Evolutionary conservation across 2,113 vertebrate genomes (phyloP).

Genomic region (Cisticola juncidis): DNA sequence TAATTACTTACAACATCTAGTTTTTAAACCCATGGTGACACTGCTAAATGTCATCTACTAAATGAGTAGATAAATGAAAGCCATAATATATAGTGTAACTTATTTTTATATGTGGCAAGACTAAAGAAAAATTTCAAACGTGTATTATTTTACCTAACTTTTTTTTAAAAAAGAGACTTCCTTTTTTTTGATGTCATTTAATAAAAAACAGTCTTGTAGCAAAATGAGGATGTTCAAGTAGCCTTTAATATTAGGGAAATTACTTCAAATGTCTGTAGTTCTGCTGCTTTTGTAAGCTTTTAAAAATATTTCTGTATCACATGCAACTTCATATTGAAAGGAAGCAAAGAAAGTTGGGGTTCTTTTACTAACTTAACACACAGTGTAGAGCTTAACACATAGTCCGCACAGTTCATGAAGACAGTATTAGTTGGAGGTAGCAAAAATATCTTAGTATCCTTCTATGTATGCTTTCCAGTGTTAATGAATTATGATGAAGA

Average conservation of each 20-base stretch:
- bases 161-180: background rate
- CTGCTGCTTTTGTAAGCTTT: slow-evolving; percentile 1
- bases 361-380: background rate
- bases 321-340: background rate
- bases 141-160: background rate
- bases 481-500: too few species aligned
- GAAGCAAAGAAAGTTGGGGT: background rate
- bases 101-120: slow-evolving; percentile 21
- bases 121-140: background rate
- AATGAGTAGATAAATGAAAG: background rate
- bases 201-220: slow-evolving; percentile 12
- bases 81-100: slow-evolving; percentile 12
- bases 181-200: background rate
- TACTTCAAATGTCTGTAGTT: background rate
- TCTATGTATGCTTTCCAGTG: background rate
- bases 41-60: too few species aligned
- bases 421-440: background rate
- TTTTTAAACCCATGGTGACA: background rate
- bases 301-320: background rate
- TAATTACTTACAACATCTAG: background rate
- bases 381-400: background rate
- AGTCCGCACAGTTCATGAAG: background rate
- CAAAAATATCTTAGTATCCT: background rate
- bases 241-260: slow-evolving; percentile 1
- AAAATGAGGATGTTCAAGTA: slow-evolving; percentile 13